Percentiles rank a stretch among this genome's conserved stretches.
Evolutionary conservation across 2,113 vertebrate genomes (phyloP).

Genomic region (Alethe diademata): DNA sequence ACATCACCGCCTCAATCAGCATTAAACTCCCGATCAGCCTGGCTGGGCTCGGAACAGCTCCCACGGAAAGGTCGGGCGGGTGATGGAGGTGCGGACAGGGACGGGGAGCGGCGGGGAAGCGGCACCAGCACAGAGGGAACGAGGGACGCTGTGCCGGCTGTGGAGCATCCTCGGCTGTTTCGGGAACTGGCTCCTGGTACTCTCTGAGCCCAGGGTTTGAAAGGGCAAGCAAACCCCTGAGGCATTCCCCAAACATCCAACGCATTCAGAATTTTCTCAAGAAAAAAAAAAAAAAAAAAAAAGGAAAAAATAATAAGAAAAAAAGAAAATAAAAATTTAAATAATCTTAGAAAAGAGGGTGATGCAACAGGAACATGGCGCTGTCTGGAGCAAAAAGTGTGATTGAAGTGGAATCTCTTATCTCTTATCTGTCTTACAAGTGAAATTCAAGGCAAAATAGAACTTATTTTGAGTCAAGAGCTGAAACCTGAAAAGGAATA

Average conservation of each 20-base stretch:
- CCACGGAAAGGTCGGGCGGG: constrained; percentile 6
- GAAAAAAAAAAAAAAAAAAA: too few relatives aligned
- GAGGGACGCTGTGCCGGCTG: accelerated
- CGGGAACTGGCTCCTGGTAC: background rate
- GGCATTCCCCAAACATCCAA: background rate
- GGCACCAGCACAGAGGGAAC: accelerated
- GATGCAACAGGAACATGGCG: background rate
- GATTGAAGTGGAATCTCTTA: background rate
- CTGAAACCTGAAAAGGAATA: background rate
- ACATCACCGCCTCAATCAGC: constrained; percentile 39
- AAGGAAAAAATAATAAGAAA: too few relatives aligned
- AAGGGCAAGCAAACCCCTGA: background rate
- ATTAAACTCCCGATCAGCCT: constrained; percentile 6
- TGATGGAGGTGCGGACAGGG: background rate
- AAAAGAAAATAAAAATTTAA: too few relatives aligned
- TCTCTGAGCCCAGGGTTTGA: background rate
- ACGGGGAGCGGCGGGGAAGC: background rate
- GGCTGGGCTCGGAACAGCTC: constrained; percentile 1
- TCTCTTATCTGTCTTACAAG: background rate
- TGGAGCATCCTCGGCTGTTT: background rate
- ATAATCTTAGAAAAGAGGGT: background rate
- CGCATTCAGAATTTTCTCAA: background rate
- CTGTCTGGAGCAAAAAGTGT: background rate
- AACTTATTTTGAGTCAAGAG: background rate
- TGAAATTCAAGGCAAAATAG: background rate